Conservation (phyloP, 2,797 vertebrate genomes). For the Geotrypetes seraphini region DNA sequence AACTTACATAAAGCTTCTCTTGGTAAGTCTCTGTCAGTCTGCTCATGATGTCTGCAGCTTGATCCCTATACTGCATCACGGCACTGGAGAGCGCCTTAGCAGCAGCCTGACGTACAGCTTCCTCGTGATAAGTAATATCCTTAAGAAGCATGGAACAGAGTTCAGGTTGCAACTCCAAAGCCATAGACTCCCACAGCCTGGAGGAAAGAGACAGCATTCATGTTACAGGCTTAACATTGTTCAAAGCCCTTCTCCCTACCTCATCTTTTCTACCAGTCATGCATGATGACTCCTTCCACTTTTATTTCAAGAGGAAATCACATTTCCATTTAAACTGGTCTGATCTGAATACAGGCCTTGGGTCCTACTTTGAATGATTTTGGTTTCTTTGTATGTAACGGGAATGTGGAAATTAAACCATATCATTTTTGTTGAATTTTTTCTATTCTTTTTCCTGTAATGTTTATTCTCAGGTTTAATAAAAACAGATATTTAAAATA, state of each 20-base stretch:
- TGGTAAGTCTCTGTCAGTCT: constrained; percentile 91
- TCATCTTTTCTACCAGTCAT: not conserved
- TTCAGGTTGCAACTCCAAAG: constrained; percentile 77
- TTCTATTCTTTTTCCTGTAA: too few species aligned
- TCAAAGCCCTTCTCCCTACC: too few species aligned
- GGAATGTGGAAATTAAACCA: too few species aligned
- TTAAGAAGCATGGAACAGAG: constrained; percentile 83
- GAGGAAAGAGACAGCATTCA: not conserved
- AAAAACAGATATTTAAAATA: too few species aligned
- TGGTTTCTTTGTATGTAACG: too few species aligned
- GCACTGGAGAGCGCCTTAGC: constrained; percentile 85
- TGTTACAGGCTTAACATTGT: too few species aligned
- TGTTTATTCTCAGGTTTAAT: too few species aligned
- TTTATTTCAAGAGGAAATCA: not conserved
- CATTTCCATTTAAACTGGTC: too few species aligned
- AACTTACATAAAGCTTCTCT: constrained; percentile 89
- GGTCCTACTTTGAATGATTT: too few species aligned
- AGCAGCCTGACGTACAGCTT: constrained; percentile 76
- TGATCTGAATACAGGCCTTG: too few species aligned
- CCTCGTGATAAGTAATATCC: constrained; percentile 86
- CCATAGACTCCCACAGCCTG: constrained; percentile 85
- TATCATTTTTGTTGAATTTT: too few species aligned
- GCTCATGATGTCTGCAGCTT: constrained; percentile 72
- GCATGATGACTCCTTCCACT: not conserved
- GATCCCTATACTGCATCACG: constrained; percentile 72